Percentiles rank a stretch among this genome's conserved stretches.
Conservation (phyloP, 2,113 vertebrate species). For the Rhinolophus sinicus region DNA sequence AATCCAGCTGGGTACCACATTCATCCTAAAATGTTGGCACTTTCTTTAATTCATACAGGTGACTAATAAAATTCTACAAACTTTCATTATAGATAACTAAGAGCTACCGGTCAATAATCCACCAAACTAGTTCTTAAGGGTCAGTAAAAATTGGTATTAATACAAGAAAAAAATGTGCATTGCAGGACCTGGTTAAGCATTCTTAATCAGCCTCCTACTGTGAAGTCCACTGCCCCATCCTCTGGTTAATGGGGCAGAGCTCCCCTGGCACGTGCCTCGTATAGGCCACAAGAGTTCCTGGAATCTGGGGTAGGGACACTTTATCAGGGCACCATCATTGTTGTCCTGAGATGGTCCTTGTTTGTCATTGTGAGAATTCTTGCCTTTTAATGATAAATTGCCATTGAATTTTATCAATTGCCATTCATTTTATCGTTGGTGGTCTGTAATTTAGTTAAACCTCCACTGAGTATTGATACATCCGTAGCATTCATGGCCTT, state of each 20-base stretch:
- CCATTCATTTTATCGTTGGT: not conserved
- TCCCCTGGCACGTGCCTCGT: accelerated
- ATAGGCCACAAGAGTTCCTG: not conserved
- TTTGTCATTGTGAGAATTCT: not conserved
- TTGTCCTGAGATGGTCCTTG: not conserved
- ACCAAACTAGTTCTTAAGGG: not conserved
- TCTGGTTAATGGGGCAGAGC: not conserved
- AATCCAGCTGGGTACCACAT: not conserved
- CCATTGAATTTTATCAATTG: not conserved
- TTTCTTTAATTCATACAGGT: not conserved
- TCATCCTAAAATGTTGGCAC: not conserved
- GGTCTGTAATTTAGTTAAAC: not conserved
- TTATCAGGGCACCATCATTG: not conserved
- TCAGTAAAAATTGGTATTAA: not conserved
- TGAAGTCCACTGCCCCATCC: accelerated
- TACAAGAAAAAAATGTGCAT: not conserved
- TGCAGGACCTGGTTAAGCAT: not conserved
- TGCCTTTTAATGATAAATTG: not conserved
- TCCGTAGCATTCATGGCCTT: not conserved
- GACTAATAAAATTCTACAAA: not conserved
- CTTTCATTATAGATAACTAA: not conserved
- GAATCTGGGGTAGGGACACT: not conserved
- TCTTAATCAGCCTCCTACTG: not conserved
- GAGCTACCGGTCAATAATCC: not conserved
- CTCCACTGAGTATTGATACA: not conserved